Base-by-base conservation (phyloP, 2,888 invertebrate genomes). In the Ferdinandea cuprea region DNA sequence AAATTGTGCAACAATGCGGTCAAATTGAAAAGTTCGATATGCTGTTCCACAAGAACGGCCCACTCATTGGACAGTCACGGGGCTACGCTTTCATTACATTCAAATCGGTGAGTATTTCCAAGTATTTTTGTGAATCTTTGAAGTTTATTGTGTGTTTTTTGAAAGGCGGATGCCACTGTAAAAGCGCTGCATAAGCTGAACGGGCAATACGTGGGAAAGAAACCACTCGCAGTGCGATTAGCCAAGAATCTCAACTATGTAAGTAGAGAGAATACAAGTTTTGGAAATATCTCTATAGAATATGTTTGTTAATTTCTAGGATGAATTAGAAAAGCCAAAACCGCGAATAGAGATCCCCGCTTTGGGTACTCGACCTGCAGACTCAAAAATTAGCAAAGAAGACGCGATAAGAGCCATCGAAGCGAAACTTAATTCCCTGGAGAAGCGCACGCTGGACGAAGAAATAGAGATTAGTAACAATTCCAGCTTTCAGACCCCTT, bases 41-140 rank as follows among this genome's bases (percentile, higher is more conserved):
- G 92, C 94, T 98, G 86, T 98, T 97, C 91, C 97, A 98, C 91
- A 97, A 97, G 86, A 94, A 95, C 86, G 98, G 98, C 86, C 97
- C 97, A 40, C 93, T 95, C 86, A 94, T 94, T 86, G 98, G 98
- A 61, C 96, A 96, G 90, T 97, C 98, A 0, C 93, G 97, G 80
- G 98, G 98, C 17, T 98, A 98, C 89, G 98, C 98, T 17, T 98
- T 98, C 91, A 96, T 97, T 63, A 97, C 97, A 0, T 98, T 95
- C 89, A 93, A 93, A 89, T 91, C 91, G 44, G 90, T 90, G 74
- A 87, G 87, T 69, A n/a, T n/a, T n/a, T n/a, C n/a, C n/a, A n/a
- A n/a, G n/a, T n/a, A n/a, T n/a, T n/a, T 0, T n/a, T 0, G 48
- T 13, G 3, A 30, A 0, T 13, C 25, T 25, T 25, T 25, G 25